Conservation (phyloP, 2,113 vertebrate species). For the Caretta caretta region DNA sequence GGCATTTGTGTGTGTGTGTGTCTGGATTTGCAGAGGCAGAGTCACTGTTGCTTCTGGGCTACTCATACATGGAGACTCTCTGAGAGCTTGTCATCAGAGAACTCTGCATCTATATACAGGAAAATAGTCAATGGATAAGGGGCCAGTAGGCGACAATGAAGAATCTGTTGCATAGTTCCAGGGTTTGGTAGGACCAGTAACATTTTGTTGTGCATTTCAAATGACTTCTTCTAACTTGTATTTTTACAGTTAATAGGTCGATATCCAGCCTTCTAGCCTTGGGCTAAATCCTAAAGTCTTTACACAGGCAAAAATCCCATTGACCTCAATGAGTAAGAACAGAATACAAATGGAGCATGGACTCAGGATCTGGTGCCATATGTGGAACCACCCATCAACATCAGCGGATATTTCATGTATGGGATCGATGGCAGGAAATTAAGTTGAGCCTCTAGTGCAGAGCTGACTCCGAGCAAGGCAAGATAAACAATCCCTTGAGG, state of each 20-base stretch:
- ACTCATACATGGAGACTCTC: not conserved
- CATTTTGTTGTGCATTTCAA: not conserved
- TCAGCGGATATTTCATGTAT: not conserved
- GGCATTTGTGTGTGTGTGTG: not conserved
- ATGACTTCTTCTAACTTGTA: fast-evolving
- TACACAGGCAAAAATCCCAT: not conserved
- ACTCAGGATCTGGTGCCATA: not conserved
- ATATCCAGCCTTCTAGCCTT: not conserved
- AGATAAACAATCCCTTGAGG: not conserved
- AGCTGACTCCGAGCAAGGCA: not conserved
- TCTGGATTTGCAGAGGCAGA: not conserved
- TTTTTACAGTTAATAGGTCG: not conserved
- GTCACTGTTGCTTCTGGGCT: not conserved
- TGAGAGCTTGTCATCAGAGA: not conserved
- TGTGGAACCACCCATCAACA: not conserved
- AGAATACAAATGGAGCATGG: not conserved
- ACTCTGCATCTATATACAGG: not conserved
- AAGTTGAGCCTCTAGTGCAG: not conserved
- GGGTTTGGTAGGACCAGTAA: not conserved
- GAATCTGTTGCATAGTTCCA: not conserved
- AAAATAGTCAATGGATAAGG: not conserved
- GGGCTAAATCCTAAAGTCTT: not conserved
- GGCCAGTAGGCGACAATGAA: not conserved
- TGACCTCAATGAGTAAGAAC: not conserved
- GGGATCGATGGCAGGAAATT: not conserved